A percentile compares a stretch with the other conserved stretches of the same genome.
These are phyloP conservation scores for Timema cristinae DNA, from an alignment of 2,888 invertebrate species.

Conservation along the genomic window DNA sequence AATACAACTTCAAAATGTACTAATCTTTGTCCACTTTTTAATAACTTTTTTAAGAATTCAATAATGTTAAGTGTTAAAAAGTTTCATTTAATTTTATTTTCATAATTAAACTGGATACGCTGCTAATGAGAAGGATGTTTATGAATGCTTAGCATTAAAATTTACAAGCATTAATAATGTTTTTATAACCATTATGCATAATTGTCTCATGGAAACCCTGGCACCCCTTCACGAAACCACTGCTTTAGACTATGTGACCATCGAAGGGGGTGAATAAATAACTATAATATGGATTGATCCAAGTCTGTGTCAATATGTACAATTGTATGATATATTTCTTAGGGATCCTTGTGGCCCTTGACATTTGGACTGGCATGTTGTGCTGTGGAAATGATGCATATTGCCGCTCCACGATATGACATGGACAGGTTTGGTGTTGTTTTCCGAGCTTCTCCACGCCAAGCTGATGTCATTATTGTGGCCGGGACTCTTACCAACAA, in stretches of 20 bases:
- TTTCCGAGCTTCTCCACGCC: conserved; percentile 94
- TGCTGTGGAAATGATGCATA: conserved; percentile 99
- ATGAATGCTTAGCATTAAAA: too few species aligned
- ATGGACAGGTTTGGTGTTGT: conserved; percentile 99
- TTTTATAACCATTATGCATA: too few species aligned
- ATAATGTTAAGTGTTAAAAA: background rate
- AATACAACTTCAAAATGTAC: too few species aligned
- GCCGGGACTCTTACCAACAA: conserved; percentile 99
- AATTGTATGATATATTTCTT: too few species aligned
- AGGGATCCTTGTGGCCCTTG: conserved; percentile 94
- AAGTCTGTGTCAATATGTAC: too few species aligned
- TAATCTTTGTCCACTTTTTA: too few species aligned
- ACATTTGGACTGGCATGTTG: conserved; percentile 99
- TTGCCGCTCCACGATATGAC: conserved; percentile 97
- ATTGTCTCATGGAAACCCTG: background rate
- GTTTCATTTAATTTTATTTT: background rate
- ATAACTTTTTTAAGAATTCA: too few species aligned
- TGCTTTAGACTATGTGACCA: background rate
- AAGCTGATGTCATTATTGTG: conserved; percentile 96
- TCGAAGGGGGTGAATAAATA: too few species aligned
- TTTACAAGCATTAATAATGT: too few species aligned
- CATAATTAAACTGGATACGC: too few species aligned
- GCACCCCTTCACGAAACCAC: background rate
- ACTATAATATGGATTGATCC: conserved; percentile 22
- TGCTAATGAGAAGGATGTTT: too few species aligned